phyloP scores from a whole-genome alignment of 1,140 invertebrate species.

The Nymphalis io region DNA sequence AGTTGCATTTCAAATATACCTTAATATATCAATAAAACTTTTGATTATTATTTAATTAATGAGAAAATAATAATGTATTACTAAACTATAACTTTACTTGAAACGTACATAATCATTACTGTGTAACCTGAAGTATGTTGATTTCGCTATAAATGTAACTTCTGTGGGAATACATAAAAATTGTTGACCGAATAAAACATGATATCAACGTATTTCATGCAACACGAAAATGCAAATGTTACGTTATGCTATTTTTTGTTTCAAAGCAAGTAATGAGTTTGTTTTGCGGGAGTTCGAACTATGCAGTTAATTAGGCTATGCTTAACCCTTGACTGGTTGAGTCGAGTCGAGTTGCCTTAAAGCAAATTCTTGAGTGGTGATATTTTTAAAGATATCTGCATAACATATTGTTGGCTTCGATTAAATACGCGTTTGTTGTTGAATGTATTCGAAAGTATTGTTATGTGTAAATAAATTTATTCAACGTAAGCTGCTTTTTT shows the following conservation, averaged over 20 bases:
- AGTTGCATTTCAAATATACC: too few relatives aligned
- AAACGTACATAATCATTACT: neutral
- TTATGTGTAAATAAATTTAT: too few relatives aligned
- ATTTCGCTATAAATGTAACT: conserved; percentile 38
- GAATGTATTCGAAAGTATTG: too few relatives aligned
- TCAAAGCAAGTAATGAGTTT: conserved; percentile 17
- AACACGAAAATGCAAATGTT: conserved; percentile 69
- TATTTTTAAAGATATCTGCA: neutral
- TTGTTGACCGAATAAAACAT: conserved; percentile 43
- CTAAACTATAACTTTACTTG: too few relatives aligned
- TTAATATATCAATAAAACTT: too few relatives aligned
- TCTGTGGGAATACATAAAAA: conserved; percentile 55
- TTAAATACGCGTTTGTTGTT: too few relatives aligned
- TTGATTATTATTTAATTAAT: too few relatives aligned
- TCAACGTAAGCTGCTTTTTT: too few relatives aligned
- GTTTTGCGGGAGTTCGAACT: conserved; percentile 8
- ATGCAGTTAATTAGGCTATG: conserved; percentile 19
- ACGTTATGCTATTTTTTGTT: conserved; percentile 51
- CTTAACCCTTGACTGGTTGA: conserved; percentile 9
- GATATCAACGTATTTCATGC: conserved; percentile 56
- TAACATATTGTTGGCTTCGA: too few relatives aligned
- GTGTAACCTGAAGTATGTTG: neutral
- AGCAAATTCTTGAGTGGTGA: neutral
- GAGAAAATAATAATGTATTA: too few relatives aligned
- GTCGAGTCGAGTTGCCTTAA: neutral